Percentiles rank a stretch among this genome's conserved stretches.
These are phyloP conservation scores for Phainopepla nitens DNA, from an alignment of 2,113 vertebrate species.

Conservation along the genomic window DNA sequence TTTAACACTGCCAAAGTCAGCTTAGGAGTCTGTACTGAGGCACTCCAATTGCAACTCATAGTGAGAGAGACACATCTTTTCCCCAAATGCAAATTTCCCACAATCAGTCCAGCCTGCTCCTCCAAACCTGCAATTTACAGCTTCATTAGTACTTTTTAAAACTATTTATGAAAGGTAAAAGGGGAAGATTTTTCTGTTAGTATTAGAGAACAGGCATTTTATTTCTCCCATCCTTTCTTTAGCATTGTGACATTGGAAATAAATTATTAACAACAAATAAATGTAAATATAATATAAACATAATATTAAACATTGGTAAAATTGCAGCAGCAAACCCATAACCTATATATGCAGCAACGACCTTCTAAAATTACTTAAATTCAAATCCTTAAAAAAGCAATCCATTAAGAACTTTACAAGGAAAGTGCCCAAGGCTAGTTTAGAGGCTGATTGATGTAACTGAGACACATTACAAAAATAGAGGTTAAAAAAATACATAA, in stretches of 20 bases:
- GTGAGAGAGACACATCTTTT: slow-evolving; percentile 30
- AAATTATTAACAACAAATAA: background rate
- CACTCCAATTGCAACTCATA: slow-evolving; percentile 19
- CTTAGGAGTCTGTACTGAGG: slow-evolving; percentile 38
- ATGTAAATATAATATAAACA: background rate
- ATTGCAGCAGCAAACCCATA: background rate
- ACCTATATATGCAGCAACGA: background rate
- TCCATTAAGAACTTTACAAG: slow-evolving; percentile 65
- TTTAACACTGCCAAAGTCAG: slow-evolving; percentile 57
- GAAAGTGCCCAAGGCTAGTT: slow-evolving; percentile 64
- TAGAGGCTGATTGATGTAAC: slow-evolving; percentile 55
- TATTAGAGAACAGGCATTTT: background rate
- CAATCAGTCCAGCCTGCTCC: background rate
- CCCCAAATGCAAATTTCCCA: slow-evolving; percentile 50
- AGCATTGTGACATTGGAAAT: background rate
- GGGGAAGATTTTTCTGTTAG: background rate
- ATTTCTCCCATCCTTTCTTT: background rate
- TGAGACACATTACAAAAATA: slow-evolving; percentile 49
- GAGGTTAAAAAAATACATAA: slow-evolving; percentile 31
- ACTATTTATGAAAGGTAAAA: background rate
- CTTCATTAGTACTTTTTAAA: background rate
- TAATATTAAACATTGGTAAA: slow-evolving; percentile 2
- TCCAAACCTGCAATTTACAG: background rate
- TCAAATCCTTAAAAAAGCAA: slow-evolving; percentile 53
- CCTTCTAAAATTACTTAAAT: slow-evolving; percentile 44